Evolutionary conservation across 2,113 vertebrate species (phyloP), one percentile per base, ranked within the genome.

Genomic region (Sphyrna mokarran): DNA sequence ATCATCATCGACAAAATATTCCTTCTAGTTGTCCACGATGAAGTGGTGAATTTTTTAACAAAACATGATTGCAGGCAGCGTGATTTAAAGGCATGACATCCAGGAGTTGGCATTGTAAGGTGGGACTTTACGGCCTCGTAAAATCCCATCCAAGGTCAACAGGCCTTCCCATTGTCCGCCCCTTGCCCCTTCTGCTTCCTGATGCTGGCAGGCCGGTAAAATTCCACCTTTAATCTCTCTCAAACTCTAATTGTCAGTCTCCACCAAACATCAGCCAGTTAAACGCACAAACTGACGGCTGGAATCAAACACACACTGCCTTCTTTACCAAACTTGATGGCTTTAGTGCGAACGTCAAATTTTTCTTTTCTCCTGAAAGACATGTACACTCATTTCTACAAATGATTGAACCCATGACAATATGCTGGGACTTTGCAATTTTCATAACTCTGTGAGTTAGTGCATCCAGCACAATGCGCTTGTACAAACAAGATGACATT

Each of bases 401-500:
- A 37, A 93, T 37, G 16, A 37, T 14, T 16, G 33, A 63, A 7
- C 33, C 20, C 63, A 13, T 22, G 61, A 6, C 61, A 37, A 20
- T 66, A n/a, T 37, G 89, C n/a, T n/a, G 7, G 58, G 61, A 13
- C 54, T 13, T 33, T 4, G 61, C n/a, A 37, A 93, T 93, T 93
- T 93, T n/a, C 89, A 22, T 37, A 93, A 68, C 63, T 37, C 61
- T 93, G 3, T 48, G 61, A 20, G 61, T 93, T 93, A 37, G n/a
- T 93, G 89, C 66, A 37, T 93, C 37, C 61, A 37, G n/a, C 61
- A 11, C 33, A 68, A 37, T 93, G 61, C 16, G 37, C n/a, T 37
- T 93, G 89, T 93, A 14, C n/a, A 68, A 93, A 93, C 68, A 33
- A 93, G 66, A 37, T 66, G 89, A 90, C 61, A 93, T 33, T 37